Evolutionary conservation across 2,797 vertebrate genomes (phyloP), one percentile per base, ranked within the genome.

Genomic region (Phalloptychus januarius): DNA sequence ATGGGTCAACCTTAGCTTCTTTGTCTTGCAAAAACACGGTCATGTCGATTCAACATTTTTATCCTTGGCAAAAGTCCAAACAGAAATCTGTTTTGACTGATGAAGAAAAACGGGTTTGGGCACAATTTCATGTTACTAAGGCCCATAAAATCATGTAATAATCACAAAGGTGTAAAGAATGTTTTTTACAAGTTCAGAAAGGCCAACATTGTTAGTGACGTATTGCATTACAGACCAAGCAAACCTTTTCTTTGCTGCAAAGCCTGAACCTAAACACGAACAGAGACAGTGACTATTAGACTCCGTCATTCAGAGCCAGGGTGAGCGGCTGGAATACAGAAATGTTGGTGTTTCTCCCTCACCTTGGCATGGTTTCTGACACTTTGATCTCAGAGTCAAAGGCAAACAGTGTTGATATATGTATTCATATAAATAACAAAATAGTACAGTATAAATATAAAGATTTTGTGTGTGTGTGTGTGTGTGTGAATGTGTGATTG

Each of bases 381-480:
- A 91, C 91, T 93, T 95, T 92, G 91, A 93, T 93, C 86, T 92
- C 81, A 31, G 86, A 94, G 91, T 93, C 92, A 93, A 94, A 93
- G 93, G 92, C 94, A 93, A 92, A 95, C 93, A 93, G 94, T 94
- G 92, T 92, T 92, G 91, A 93, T 93, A 92, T 93, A 93, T 88
- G 90, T 90, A 84, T 88, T 92, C 84, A 91, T 94, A 94, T 94
- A 95, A 95, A 95, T 95, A 94, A 93, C 91, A 94, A 94, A 93
- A 93, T 88, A 91, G 93, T 92, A 94, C 93, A 93, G 94, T 95
- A 95, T 94, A 95, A 95, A 95, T 95, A 95, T 95, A 95, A 93
- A 95, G 92, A 93, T 92, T 95, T 90, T 95, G 93, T 83, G 88
- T 89, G 78, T 83, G 87, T 77, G 42, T 81, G 65, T 69, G 80